phyloP scores from a whole-genome alignment of 2,888 invertebrate genomes.

The Lottia scabra region DNA sequence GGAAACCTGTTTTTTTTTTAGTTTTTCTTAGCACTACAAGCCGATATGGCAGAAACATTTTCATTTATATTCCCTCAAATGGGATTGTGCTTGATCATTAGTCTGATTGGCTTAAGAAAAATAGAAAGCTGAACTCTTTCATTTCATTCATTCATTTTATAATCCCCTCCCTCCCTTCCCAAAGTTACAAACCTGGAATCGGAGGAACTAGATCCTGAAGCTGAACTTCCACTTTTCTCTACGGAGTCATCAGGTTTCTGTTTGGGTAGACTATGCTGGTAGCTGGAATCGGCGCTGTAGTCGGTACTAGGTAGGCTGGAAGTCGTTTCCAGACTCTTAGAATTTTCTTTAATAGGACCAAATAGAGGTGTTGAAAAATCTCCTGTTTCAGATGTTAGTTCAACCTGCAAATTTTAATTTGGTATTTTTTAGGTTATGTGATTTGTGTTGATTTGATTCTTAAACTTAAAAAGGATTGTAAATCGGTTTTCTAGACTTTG shows the following conservation, averaged over 20 bases:
- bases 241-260: constrained; percentile 28
- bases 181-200: background rate
- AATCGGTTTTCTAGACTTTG: no score
- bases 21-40: no score
- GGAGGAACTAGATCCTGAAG: constrained; percentile 31
- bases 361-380: constrained; percentile 56
- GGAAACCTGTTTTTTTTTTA: no score
- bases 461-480: no score
- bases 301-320: constrained; percentile 35
- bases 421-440: background rate
- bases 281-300: constrained; percentile 38
- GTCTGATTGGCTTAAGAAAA: no score
- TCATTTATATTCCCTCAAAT: no score
- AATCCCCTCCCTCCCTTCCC: no score
- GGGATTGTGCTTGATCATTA: no score
- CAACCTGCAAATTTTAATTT: constrained; percentile 27
- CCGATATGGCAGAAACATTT: no score
- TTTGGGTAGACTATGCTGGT: constrained; percentile 36
- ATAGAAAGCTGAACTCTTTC: no score
- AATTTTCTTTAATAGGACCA: constrained; percentile 41
- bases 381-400: constrained; percentile 24
- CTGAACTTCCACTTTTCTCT: constrained; percentile 33
- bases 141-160: no score
- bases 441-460: no score
- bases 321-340: constrained; percentile 30